Evolutionary conservation across 2,888 invertebrate species (phyloP).

Genomic region (Encarsia formosa): DNA sequence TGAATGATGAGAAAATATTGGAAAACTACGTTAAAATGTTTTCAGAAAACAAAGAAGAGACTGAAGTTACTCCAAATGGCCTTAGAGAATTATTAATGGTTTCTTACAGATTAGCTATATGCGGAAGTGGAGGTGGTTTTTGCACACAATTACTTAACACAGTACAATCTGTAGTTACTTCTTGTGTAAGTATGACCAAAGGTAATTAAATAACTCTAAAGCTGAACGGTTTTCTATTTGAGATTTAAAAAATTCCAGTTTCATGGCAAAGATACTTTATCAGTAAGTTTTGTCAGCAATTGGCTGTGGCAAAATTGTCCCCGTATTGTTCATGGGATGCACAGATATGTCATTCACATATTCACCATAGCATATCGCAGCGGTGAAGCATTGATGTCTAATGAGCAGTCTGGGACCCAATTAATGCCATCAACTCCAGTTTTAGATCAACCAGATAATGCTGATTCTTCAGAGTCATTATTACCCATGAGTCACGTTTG

Average conservation of each 20-base stretch:
- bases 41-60: slow-evolving; percentile 43
- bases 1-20: slow-evolving; percentile 58
- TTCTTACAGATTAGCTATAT: slow-evolving; percentile 76
- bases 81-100: slow-evolving; percentile 66
- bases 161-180: slow-evolving; percentile 67
- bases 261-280: slow-evolving; percentile 71
- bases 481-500: slow-evolving; percentile 67
- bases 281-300: slow-evolving; percentile 72
- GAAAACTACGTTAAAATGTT: slow-evolving; percentile 67
- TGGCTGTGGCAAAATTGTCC: slow-evolving; percentile 80
- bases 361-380: slow-evolving; percentile 59
- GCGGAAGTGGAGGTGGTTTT: slow-evolving; percentile 61
- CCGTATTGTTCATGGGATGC: slow-evolving; percentile 70
- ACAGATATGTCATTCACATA: slow-evolving; percentile 64
- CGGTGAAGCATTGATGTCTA: slow-evolving; percentile 41
- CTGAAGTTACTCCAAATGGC: slow-evolving; percentile 60
- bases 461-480: slow-evolving; percentile 46
- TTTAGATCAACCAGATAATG: slow-evolving; percentile 49
- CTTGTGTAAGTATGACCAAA: slow-evolving; percentile 58
- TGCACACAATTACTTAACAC: slow-evolving; percentile 69
- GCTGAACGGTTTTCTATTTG: neutral
- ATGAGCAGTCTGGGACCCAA: slow-evolving; percentile 45
- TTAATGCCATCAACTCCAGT: slow-evolving; percentile 76
- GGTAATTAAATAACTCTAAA: neutral
- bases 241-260: slow-evolving; percentile 53